phyloP scores from a whole-genome alignment of 2,113 vertebrate genomes.

The Gambusia affinis region DNA sequence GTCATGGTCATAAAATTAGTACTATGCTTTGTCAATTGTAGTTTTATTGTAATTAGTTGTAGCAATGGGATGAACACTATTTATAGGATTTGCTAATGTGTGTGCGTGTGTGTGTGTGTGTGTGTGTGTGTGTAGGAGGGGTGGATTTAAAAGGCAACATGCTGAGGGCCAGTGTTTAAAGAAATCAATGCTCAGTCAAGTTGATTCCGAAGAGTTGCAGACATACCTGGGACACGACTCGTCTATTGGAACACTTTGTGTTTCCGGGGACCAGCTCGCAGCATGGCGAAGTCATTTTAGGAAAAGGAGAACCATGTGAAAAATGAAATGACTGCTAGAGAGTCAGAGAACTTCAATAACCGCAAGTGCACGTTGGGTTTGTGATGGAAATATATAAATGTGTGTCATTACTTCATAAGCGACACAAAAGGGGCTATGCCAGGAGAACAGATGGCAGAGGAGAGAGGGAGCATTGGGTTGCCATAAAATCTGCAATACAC shows the following conservation, averaged over 20 bases:
- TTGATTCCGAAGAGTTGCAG: conserved; percentile 19
- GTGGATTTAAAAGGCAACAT: conserved; percentile 43
- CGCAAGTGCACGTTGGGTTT: not conserved
- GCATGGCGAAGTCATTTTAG: not conserved
- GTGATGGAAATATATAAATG: not conserved
- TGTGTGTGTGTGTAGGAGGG: conserved; percentile 42
- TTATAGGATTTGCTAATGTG: conserved; percentile 60
- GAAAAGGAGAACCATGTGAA: conserved; percentile 9
- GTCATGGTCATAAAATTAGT: too few relatives aligned
- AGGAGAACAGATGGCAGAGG: conserved; percentile 68
- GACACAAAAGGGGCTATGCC: conserved; percentile 57
- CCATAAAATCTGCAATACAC: conserved; percentile 44
- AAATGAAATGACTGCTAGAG: conserved; percentile 13
- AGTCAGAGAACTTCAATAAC: conserved; percentile 10
- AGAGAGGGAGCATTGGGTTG: conserved; percentile 46
- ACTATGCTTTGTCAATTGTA: too few relatives aligned
- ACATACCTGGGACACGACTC: conserved; percentile 6
- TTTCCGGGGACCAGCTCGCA: not conserved
- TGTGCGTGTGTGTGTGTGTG: conserved; percentile 40
- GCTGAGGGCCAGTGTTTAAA: conserved; percentile 40
- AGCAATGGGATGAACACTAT: conserved; percentile 34
- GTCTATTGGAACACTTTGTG: not conserved
- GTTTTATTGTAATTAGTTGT: not conserved
- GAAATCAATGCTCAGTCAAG: conserved; percentile 43
- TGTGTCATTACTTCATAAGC: conserved; percentile 56